phyloP scores from a whole-genome alignment of 2,888 invertebrate genomes.

The Pegoplata infirma region DNA sequence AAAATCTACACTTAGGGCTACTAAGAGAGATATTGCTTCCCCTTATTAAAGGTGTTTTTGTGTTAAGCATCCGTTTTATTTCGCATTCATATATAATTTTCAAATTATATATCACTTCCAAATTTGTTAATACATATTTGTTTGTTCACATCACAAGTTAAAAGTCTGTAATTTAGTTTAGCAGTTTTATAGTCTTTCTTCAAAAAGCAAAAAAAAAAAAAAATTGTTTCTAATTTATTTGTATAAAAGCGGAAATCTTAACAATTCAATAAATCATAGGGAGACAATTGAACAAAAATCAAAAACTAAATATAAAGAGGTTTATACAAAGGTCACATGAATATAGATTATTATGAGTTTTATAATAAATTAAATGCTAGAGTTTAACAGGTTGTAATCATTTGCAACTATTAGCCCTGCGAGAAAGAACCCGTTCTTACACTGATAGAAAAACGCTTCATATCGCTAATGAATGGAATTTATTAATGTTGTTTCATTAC shows the following conservation, averaged over 20 bases:
- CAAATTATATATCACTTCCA: conserved; percentile 25
- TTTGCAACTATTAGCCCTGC: too few relatives aligned
- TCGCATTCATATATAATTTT: conserved; percentile 51
- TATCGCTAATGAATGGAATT: too few relatives aligned
- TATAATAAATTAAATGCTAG: too few relatives aligned
- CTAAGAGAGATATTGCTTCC: conserved; percentile 3
- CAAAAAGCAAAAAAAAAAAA: not conserved
- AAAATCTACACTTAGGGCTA: conserved; percentile 13
- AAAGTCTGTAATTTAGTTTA: conserved; percentile 49
- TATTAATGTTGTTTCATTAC: too few relatives aligned
- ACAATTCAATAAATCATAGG: conserved; percentile 35
- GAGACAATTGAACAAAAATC: too few relatives aligned
- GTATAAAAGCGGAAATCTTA: conserved; percentile 43
- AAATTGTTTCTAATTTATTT: conserved; percentile 13
- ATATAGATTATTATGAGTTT: too few relatives aligned
- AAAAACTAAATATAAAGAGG: too few relatives aligned
- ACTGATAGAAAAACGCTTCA: too few relatives aligned
- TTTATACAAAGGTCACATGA: too few relatives aligned
- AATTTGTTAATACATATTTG: not conserved
- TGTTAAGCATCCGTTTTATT: conserved; percentile 54
- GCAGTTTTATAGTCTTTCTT: conserved; percentile 29
- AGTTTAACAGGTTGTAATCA: too few relatives aligned
- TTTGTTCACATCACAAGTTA: conserved; percentile 34
- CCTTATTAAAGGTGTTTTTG: conserved; percentile 50
- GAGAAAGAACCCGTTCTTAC: too few relatives aligned